Percentiles rank a stretch among this genome's conserved stretches.
phyloP scores from a whole-genome alignment of 2,888 invertebrate genomes.

The Polia nebulosa region DNA sequence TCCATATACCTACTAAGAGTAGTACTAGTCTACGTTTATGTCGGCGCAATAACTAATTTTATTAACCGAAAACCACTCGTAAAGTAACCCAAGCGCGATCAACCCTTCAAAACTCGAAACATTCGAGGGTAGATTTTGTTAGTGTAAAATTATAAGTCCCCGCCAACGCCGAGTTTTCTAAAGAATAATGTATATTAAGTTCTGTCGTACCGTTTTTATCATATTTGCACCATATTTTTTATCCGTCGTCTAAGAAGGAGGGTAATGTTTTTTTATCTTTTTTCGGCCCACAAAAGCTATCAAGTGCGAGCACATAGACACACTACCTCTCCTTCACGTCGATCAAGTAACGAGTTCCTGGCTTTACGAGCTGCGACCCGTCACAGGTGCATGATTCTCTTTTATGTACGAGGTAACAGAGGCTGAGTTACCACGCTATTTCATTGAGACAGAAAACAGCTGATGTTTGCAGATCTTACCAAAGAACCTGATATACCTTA shows the following conservation, averaged over 20 bases:
- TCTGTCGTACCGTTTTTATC: neutral
- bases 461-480: constrained; percentile 16
- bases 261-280: constrained; percentile 28
- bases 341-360: constrained; percentile 54
- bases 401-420: constrained; percentile 35
- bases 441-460: constrained; percentile 29
- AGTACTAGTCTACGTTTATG: neutral
- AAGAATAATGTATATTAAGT: constrained; percentile 5
- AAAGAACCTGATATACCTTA: neutral
- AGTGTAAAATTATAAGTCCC: constrained; percentile 8
- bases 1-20: neutral
- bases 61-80: constrained; percentile 7
- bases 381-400: constrained; percentile 49
- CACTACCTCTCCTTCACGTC: constrained; percentile 21
- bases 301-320: constrained; percentile 17
- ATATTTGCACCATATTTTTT: constrained; percentile 31
- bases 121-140: constrained; percentile 6
- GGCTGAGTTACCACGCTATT: constrained; percentile 15
- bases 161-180: constrained; percentile 6
- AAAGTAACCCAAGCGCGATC: constrained; percentile 12
- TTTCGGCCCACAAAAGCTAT: constrained; percentile 24
- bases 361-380: constrained; percentile 53
- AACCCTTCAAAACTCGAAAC: constrained; percentile 15
- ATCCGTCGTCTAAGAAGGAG: constrained; percentile 9
- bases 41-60: constrained; percentile 5